phyloP scores from a whole-genome alignment of 1,140 invertebrate species.

The Telenomus remus region DNA sequence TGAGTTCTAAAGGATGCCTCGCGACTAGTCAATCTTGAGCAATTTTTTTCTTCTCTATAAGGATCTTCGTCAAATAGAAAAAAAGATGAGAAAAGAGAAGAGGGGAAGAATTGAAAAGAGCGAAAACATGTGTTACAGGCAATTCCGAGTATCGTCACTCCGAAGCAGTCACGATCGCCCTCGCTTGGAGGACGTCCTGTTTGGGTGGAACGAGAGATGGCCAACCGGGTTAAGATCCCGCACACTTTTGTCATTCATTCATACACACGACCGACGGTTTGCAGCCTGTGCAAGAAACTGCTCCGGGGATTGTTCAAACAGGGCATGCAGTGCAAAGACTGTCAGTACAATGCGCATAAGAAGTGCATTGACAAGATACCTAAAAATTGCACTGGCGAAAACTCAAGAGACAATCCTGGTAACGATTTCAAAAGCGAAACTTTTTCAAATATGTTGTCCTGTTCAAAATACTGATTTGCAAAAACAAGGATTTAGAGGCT shows the following conservation, averaged over 20 bases:
- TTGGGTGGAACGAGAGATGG: constrained; percentile 85
- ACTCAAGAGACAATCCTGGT: constrained; percentile 76
- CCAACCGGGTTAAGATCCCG: constrained; percentile 87
- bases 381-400: constrained; percentile 95
- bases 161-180: constrained; percentile 80
- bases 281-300: constrained; percentile 96
- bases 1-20: no score
- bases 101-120: no score
- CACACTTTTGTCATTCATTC: constrained; percentile 94
- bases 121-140: constrained; percentile 60
- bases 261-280: constrained; percentile 96
- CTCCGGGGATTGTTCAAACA: constrained; percentile 97
- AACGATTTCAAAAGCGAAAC: no score
- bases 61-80: no score
- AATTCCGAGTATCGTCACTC: constrained; percentile 69
- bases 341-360: constrained; percentile 98
- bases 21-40: no score
- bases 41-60: no score
- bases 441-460: no score
- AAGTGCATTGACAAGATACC: constrained; percentile 96
- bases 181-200: constrained; percentile 84
- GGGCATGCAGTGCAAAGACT: constrained; percentile 98
- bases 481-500: no score
- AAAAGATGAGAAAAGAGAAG: no score
- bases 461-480: no score